Evolutionary conservation across 2,113 vertebrate species (phyloP).

Genomic region (Sisor rabdophorus): DNA sequence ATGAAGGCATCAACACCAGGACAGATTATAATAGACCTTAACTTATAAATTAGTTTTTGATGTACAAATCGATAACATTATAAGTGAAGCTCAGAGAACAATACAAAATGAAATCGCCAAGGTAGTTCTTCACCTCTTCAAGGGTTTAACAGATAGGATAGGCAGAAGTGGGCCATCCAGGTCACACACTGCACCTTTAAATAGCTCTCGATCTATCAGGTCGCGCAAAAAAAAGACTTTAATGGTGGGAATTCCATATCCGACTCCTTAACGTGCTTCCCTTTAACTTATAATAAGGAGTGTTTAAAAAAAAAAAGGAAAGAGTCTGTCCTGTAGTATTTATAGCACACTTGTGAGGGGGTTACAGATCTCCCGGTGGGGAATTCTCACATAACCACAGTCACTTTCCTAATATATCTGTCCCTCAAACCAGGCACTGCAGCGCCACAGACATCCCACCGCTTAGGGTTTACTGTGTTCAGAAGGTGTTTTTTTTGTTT

Average conservation of each 20-base stretch:
- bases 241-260: neutral
- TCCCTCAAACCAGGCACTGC: conserved; percentile 37
- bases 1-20: neutral
- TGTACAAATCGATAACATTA: too few species aligned
- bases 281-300: neutral
- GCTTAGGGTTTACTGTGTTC: conserved; percentile 36
- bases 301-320: conserved; percentile 15
- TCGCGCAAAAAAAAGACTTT: neutral
- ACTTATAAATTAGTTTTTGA: too few species aligned
- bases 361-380: conserved; percentile 62
- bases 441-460: conserved; percentile 28
- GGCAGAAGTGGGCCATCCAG: neutral
- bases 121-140: too few species aligned
- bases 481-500: neutral
- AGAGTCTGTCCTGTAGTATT: conserved; percentile 36
- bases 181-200: neutral
- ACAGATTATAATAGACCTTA: neutral
- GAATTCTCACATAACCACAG: conserved; percentile 65
- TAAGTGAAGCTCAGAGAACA: too few species aligned
- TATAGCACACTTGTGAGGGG: conserved; percentile 47
- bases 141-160: neutral
- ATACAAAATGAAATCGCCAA: too few species aligned
- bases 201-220: neutral
- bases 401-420: conserved; percentile 71
- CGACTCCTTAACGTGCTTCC: neutral